Evolutionary conservation across 2,888 invertebrate species (phyloP), one percentile per base, ranked within the genome.

Genomic region (Mechanitis mazaeus): DNA sequence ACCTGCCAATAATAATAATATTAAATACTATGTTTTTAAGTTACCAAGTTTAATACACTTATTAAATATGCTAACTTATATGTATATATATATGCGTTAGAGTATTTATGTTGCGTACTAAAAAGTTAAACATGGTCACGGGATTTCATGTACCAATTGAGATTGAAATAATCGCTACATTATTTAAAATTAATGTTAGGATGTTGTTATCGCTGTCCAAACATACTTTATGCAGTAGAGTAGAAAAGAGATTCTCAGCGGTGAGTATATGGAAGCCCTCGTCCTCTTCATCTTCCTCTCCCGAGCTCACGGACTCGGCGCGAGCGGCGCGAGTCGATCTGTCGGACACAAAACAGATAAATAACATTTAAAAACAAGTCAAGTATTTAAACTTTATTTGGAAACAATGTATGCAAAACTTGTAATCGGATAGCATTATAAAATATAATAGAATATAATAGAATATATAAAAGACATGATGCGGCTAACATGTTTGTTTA

Each of bases 261-360:
- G 97, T 97, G 71, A 97, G 92, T 72, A 96, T 93, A 80, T 97
- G 97, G 90, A 97, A 97, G 70, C 96, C 96, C 77, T 97, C 97
- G 75, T 96, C 96, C 73, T 96, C 90, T 75, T 96, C 96, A 79
- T 96, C 96, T 68, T 95, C 95, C 84, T 97, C 94, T 65, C 97
- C 94, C 55, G 97, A 97, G 81, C 96, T 96, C 68, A 96, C 92
- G 66, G 96, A 96, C 84, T 97, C 97, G 45, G 94, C 94, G 72
- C 94, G 94, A 31, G 92, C 91, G 56, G 92, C 93, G 66, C 94
- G 92, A 33, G 91, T 87, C 53, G 95, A 95, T 64, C 95, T 81
- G 59, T 7, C 5, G 50, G 31, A 31, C 31, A 50, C 31, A 9
- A 47, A 31, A 42, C 11, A 42, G 42, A 42, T 42, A 42, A 42